Evolutionary conservation across 2,888 invertebrate species (phyloP).

Genomic region (Drepanosiphum platanoidis): DNA sequence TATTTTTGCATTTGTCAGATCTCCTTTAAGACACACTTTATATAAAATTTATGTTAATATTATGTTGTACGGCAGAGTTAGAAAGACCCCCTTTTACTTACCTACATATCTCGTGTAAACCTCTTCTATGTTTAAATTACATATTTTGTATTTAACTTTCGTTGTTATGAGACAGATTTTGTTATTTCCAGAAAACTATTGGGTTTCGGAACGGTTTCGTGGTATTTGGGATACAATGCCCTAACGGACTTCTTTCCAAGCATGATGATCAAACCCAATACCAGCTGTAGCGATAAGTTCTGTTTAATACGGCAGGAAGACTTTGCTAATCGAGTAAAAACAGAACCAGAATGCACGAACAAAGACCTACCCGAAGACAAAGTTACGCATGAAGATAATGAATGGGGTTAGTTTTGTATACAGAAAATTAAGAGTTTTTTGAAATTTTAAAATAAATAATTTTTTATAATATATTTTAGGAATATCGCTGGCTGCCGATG

Average conservation of each 20-base stretch:
- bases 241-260: conserved; percentile 95
- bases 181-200: conserved; percentile 79
- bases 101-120: too few species aligned
- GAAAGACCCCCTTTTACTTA: too few species aligned
- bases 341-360: conserved; percentile 85
- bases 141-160: too few species aligned
- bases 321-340: conserved; percentile 75
- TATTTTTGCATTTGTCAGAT: too few species aligned
- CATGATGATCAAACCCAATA: conserved; percentile 92
- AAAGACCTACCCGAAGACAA: conserved; percentile 60
- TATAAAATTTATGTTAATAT: too few species aligned
- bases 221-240: conserved; percentile 97
- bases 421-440: background rate
- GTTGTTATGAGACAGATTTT: conserved; percentile 47
- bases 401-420: conserved; percentile 54
- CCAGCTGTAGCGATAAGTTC: conserved; percentile 84
- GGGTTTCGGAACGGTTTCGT: conserved; percentile 88
- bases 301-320: conserved; percentile 79
- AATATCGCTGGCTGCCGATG: conserved; percentile 78
- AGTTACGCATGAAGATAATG: conserved; percentile 60
- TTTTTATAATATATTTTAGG: conserved; percentile 67
- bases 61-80: too few species aligned
- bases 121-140: too few species aligned
- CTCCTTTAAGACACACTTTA: too few species aligned
- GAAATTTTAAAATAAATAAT: background rate